phyloP scores from a whole-genome alignment of 1,140 invertebrate species.

The Leptinotarsa texana region DNA sequence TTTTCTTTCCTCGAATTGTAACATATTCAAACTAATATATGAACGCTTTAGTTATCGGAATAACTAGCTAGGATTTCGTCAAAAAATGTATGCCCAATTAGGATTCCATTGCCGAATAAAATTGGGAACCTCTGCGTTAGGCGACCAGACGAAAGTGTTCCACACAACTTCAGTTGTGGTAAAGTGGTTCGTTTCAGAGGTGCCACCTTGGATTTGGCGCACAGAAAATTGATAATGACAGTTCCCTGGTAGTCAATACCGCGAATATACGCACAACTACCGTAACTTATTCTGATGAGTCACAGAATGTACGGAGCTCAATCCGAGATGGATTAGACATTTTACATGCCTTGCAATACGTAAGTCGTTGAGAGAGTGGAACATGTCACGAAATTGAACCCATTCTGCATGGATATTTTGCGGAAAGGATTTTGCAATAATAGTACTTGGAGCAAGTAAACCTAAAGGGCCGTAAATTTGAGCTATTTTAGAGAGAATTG shows the following conservation, averaged over 20 bases:
- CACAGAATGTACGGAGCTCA: conserved; percentile 29
- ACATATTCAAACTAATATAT: no score
- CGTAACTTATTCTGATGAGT: conserved; percentile 30
- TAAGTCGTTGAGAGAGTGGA: conserved; percentile 12
- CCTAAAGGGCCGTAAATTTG: no score
- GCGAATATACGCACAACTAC: conserved; percentile 18
- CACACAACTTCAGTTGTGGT: conserved; percentile 47
- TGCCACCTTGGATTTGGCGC: conserved; percentile 51
- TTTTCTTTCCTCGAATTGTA: no score
- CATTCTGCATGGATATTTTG: background rate
- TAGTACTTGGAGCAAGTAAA: background rate
- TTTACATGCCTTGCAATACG: conserved; percentile 11
- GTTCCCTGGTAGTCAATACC: background rate
- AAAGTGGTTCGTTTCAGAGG: conserved; percentile 42
- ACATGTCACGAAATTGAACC: background rate
- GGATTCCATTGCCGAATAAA: no score
- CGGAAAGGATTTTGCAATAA: background rate
- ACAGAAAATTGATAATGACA: conserved; percentile 30
- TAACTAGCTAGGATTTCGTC: no score
- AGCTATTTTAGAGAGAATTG: no score
- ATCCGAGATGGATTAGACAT: conserved; percentile 11
- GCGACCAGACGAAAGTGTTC: conserved; percentile 40
- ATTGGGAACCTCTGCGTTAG: no score
- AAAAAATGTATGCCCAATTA: no score
- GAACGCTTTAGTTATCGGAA: no score